These are phyloP conservation scores for Lagria hirta DNA, from an alignment of 2,888 invertebrate genomes.

Conservation along the genomic window DNA sequence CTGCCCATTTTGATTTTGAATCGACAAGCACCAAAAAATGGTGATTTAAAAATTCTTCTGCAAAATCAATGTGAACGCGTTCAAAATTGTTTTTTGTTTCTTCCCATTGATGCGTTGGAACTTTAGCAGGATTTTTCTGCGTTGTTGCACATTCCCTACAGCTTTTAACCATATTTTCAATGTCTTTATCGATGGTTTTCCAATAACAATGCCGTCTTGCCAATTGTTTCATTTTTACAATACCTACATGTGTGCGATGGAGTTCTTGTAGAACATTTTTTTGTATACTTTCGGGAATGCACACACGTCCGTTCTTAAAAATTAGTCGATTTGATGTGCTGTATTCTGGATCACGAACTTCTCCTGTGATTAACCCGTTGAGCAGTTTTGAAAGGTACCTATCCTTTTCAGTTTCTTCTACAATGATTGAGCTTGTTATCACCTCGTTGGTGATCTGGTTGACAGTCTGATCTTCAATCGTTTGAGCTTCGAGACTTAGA, in stretches of 20 bases:
- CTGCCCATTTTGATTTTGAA: conserved; percentile 32
- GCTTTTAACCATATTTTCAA: conserved; percentile 29
- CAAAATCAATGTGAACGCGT: conserved; percentile 41
- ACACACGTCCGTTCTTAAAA: conserved; percentile 3
- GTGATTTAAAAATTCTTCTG: conserved; percentile 31
- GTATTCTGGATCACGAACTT: neutral
- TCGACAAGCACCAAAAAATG: conserved; percentile 28
- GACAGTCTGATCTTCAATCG: conserved; percentile 6
- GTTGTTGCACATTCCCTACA: conserved; percentile 26
- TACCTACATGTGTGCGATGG: conserved; percentile 6
- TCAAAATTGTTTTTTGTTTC: conserved; percentile 33
- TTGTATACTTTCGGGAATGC: neutral
- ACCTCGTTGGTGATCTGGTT: conserved; percentile 1
- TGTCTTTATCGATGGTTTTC: conserved; percentile 31
- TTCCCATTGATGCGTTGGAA: conserved; percentile 32
- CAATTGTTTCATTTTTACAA: conserved; percentile 34
- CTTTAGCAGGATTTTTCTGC: conserved; percentile 24
- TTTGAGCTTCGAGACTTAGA: conserved; percentile 8
- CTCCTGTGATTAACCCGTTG: neutral
- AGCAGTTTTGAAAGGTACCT: neutral
- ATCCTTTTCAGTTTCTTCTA: conserved; percentile 3
- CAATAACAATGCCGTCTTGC: conserved; percentile 34
- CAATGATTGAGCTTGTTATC: conserved; percentile 6
- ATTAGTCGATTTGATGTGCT: conserved; percentile 1
- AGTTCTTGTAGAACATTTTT: conserved; percentile 3